Conservation (phyloP, 2,888 invertebrate species). For the Euzetes globulus region DNA sequence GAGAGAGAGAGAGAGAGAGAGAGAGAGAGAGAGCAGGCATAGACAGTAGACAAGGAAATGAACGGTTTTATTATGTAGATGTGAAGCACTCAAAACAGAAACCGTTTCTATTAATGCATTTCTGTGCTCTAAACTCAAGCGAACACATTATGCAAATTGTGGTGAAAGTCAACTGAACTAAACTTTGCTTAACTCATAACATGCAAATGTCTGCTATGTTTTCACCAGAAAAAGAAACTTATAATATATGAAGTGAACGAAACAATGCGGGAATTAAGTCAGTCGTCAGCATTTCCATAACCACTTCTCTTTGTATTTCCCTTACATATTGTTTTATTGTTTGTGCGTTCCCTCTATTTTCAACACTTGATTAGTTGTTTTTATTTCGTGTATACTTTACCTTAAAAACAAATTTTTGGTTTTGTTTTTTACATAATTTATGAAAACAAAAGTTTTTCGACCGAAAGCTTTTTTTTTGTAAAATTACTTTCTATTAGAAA, state of each 20-base stretch:
- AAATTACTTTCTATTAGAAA: too few relatives aligned
- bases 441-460: neutral
- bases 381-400: too few relatives aligned
- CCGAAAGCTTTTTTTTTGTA: too few relatives aligned
- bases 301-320: neutral
- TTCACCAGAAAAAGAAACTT: slow-evolving; percentile 6
- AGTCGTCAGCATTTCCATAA: slow-evolving; percentile 6
- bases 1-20: neutral
- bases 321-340: neutral
- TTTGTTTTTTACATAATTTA: neutral
- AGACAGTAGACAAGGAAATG: neutral
- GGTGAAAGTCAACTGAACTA: neutral
- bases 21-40: neutral
- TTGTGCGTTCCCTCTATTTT: neutral
- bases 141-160: slow-evolving; percentile 24
- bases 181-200: slow-evolving; percentile 10
- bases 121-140: slow-evolving; percentile 3
- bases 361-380: neutral
- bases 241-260: neutral
- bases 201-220: slow-evolving; percentile 10
- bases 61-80: slow-evolving; percentile 14
- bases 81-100: slow-evolving; percentile 11
- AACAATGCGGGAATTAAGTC: slow-evolving; percentile 7
- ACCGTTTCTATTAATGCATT: slow-evolving; percentile 20
- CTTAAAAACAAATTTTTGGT: neutral